These are phyloP conservation scores for Arvicola amphibius DNA, from an alignment of 2,797 vertebrate species.

Conservation along the genomic window DNA sequence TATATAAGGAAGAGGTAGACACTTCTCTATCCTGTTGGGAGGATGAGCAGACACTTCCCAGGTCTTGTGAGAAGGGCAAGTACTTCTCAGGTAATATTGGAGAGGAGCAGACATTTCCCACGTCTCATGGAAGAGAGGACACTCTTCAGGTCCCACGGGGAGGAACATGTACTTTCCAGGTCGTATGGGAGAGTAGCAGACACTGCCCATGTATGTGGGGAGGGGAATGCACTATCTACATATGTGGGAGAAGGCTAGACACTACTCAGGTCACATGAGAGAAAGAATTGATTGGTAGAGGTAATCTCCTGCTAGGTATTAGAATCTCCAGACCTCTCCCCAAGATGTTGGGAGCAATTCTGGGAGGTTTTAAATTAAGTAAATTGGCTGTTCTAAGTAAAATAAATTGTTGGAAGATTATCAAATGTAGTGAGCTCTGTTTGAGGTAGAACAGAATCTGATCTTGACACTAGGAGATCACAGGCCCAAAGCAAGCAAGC, in stretches of 20 bases:
- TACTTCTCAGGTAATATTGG: background rate
- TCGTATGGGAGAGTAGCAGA: background rate
- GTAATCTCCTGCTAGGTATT: too few species aligned
- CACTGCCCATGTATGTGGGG: background rate
- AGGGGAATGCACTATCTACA: background rate
- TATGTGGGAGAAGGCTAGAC: background rate
- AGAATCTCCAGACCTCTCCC: background rate
- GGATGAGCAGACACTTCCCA: background rate
- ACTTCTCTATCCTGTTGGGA: background rate
- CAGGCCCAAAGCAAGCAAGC: background rate
- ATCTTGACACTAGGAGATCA: background rate
- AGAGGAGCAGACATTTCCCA: background rate
- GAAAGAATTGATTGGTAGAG: background rate
- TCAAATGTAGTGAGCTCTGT: background rate
- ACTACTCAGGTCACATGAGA: background rate
- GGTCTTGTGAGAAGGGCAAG: background rate
- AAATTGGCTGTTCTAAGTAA: background rate
- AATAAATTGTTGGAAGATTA: background rate
- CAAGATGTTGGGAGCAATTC: background rate
- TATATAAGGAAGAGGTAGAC: background rate
- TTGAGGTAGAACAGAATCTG: fast-evolving
- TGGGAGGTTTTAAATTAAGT: background rate
- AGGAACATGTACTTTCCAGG: background rate
- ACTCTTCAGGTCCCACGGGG: background rate
- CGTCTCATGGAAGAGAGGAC: background rate